Evolutionary conservation across 2,113 vertebrate genomes (phyloP).

Genomic region (Psilopogon haemacephalus): DNA sequence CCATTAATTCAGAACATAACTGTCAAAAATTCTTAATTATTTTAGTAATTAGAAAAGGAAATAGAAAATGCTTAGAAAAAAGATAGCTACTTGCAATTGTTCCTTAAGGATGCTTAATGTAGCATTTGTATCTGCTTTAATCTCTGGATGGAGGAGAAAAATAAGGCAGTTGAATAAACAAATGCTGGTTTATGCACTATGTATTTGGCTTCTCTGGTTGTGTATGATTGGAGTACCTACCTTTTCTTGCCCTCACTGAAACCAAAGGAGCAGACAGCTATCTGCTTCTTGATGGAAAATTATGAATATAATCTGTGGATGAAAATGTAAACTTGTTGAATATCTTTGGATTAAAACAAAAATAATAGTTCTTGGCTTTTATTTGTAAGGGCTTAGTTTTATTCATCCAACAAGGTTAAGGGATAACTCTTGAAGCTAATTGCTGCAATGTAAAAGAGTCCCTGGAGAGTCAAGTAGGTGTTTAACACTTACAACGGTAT

Average conservation of each 20-base stretch:
- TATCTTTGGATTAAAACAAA: not conserved
- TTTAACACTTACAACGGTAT: not conserved
- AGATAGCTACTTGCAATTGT: not conserved
- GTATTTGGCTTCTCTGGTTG: not conserved
- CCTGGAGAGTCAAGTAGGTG: not conserved
- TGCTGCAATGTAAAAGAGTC: not conserved
- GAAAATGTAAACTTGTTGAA: not conserved
- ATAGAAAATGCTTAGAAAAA: not conserved
- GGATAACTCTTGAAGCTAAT: not conserved
- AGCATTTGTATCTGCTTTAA: not conserved
- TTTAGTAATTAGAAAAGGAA: constrained; percentile 39
- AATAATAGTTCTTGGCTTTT: not conserved
- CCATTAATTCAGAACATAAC: constrained; percentile 25
- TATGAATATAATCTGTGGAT: not conserved
- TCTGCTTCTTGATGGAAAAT: not conserved
- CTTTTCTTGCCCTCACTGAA: not conserved
- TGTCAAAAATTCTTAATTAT: constrained; percentile 48
- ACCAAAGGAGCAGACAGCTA: not conserved
- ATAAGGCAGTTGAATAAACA: not conserved
- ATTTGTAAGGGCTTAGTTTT: not conserved
- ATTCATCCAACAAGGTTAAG: not conserved
- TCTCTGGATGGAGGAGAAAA: not conserved
- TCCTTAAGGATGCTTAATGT: not conserved
- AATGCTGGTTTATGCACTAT: not conserved
- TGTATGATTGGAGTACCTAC: not conserved